These are phyloP conservation scores for Tiphia femorata DNA, from an alignment of 2,888 invertebrate species.

Conservation along the genomic window DNA sequence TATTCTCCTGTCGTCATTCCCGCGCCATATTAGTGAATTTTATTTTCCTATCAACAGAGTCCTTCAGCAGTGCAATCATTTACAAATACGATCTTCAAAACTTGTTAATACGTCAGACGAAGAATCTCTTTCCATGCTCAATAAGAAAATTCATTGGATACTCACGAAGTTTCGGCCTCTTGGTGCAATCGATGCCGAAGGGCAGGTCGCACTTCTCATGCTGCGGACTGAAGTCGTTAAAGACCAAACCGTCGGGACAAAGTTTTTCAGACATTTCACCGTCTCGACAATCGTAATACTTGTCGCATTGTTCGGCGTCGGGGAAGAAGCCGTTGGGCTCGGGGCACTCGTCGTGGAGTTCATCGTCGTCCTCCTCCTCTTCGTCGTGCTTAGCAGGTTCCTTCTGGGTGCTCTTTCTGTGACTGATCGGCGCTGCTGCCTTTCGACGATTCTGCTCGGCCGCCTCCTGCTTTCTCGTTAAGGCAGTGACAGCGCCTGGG, in stretches of 20 bases:
- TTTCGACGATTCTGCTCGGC: constrained; percentile 62
- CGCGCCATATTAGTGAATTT: no score
- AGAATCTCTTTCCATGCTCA: no score
- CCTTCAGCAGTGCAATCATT: no score
- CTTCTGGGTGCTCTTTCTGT: constrained; percentile 41
- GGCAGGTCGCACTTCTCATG: constrained; percentile 91
- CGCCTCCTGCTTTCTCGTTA: constrained; percentile 63
- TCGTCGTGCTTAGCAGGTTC: constrained; percentile 36
- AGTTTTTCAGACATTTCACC: constrained; percentile 82
- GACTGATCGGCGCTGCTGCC: constrained; percentile 30
- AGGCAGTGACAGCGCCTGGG: constrained; percentile 55
- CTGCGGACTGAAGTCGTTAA: constrained; percentile 85
- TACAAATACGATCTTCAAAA: no score
- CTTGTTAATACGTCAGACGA: no score
- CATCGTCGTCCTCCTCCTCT: constrained; percentile 71
- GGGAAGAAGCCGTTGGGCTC: constrained; percentile 87
- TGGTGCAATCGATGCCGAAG: constrained; percentile 86
- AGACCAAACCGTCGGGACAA: constrained; percentile 91
- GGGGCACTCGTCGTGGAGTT: constrained; percentile 80
- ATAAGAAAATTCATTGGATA: no score
- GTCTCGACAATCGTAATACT: constrained; percentile 85
- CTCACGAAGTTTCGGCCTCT: constrained; percentile 82
- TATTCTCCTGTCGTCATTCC: no score
- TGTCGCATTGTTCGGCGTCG: constrained; percentile 89
- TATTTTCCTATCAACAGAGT: no score